Base-by-base conservation (phyloP, 2,888 invertebrate species). In the Synergus gifuensis region DNA sequence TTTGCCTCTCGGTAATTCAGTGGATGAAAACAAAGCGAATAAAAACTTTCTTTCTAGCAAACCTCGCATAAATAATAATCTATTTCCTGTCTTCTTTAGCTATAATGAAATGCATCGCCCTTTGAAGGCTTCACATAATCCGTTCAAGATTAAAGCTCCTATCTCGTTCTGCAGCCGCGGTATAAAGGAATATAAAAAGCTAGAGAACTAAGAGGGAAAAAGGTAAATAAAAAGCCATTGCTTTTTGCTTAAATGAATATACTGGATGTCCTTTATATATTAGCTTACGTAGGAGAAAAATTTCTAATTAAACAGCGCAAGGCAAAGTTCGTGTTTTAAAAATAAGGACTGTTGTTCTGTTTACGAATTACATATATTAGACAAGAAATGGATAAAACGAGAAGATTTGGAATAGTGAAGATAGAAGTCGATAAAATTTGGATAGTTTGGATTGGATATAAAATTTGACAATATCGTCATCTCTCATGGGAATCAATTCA, bases 81-180 rank as follows among this genome's bases (percentile, higher is more conserved):
- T 83, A 84, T 82, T 86, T 87, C 11, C 73, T 73, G 73, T 40
- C 84, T 83, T 78, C 49, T 73, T 16, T 11, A 36, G 9, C 36
- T 82, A 82, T 86, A 89, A 87, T 87, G 84, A 86, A 87, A 88
- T 88, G 84, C 88, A 87, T 87, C 86, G 85, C 83, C 84, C 86
- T 88, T 89, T 87, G 86, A 88, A 83, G 81, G 81, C 81, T 83
- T 69, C 76, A 80, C 81, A 87, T 89, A 88, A 89, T 89, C 85
- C 86, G 79, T 87, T 88, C 88, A 85, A 89, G 87, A 89, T 89
- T 89, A 89, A 87, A 88, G 84, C 83, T 83, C 80, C 81, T 81
- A 81, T 82, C 82, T 77, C 79, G 76, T 67, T 16, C 44, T 80
- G 22, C 81, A 79, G 79, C 60, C 76, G 76, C 42, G 54, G 67